A percentile compares a stretch with the other conserved stretches of the same genome.
phyloP scores from a whole-genome alignment of 2,797 vertebrate genomes.

The Lutjanus argentimaculatus region DNA sequence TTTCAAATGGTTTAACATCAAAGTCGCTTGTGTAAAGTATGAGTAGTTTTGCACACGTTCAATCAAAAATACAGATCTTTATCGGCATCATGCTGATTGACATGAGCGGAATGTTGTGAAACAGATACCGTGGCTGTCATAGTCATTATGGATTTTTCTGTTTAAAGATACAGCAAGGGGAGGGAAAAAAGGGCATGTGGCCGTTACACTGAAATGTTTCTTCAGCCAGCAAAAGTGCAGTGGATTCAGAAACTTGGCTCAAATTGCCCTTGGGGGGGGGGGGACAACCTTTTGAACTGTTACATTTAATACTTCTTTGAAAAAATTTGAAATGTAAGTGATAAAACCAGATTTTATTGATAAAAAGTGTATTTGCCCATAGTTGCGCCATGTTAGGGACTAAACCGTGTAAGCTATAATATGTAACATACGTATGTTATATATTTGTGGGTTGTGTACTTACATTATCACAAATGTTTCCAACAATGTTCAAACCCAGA shows the following conservation, averaged over 20 bases:
- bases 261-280: background rate
- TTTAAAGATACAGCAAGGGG: conserved; percentile 59
- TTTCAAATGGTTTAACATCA: conserved; percentile 84
- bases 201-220: conserved; percentile 25
- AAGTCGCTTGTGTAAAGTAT: conserved; percentile 81
- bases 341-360: conserved; percentile 1
- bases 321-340: conserved; percentile 15
- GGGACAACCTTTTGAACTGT: conserved; percentile 38
- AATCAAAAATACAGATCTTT: conserved; percentile 88
- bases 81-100: conserved; percentile 86
- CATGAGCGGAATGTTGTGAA: conserved; percentile 85
- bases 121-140: conserved; percentile 85
- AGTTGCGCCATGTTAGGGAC: background rate
- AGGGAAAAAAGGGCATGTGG: background rate
- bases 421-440: too few relatives aligned
- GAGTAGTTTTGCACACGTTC: conserved; percentile 86
- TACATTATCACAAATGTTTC: too few relatives aligned
- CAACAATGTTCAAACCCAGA: too few relatives aligned
- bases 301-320: conserved; percentile 32
- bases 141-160: conserved; percentile 83
- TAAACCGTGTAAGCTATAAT: too few relatives aligned
- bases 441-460: too few relatives aligned
- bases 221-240: conserved; percentile 31
- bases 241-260: conserved; percentile 36
- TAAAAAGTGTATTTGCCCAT: background rate